phyloP scores from a whole-genome alignment of 1,140 invertebrate species.

The Heliconius eleuchia region DNA sequence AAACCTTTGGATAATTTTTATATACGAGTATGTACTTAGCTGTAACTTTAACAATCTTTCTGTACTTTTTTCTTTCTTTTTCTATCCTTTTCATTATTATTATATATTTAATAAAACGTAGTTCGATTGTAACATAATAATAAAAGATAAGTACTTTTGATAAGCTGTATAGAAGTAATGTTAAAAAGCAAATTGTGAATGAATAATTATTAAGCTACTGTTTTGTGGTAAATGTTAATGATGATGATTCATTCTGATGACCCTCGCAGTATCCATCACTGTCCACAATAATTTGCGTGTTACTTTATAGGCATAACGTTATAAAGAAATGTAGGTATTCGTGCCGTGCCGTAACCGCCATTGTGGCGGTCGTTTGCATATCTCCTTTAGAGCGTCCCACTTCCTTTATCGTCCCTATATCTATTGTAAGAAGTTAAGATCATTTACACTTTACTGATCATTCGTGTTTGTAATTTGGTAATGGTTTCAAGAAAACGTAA shows the following conservation, averaged over 20 bases:
- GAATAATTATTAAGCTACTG: not conserved
- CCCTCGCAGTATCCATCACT: not conserved
- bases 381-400: constrained; percentile 18
- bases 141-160: not conserved
- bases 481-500: not conserved
- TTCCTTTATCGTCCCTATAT: constrained; percentile 23
- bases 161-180: not conserved
- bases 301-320: not conserved
- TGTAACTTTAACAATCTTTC: not conserved
- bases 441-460: constrained; percentile 9
- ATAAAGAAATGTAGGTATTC: not conserved
- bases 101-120: not conserved
- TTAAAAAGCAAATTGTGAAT: not conserved
- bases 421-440: constrained; percentile 18
- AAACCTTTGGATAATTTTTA: not conserved
- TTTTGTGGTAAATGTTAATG: not conserved
- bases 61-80: not conserved
- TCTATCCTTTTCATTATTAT: not conserved
- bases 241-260: constrained; percentile 9
- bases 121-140: not conserved
- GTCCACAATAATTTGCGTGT: constrained; percentile 15
- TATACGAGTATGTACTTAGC: not conserved
- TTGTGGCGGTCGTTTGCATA: constrained; percentile 26
- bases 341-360: constrained; percentile 19
- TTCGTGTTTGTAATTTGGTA: not conserved